Evolutionary conservation across 1,140 invertebrate genomes (phyloP), one percentile per base, ranked within the genome.

Genomic region (Dryas iulia): DNA sequence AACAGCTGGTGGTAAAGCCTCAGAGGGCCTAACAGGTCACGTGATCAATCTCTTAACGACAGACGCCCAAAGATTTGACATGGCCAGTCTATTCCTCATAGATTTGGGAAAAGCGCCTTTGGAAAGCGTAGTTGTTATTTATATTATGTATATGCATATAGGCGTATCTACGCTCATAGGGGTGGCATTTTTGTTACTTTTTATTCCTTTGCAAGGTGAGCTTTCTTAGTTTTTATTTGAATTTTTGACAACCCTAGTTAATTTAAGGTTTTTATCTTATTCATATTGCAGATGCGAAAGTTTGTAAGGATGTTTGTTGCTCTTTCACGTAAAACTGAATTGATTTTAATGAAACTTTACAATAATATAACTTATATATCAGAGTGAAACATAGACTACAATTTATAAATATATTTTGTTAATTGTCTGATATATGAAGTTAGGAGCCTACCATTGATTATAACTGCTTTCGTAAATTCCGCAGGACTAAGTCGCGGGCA

Each of bases 21-120:
- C 94, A 0, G 94, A 96, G 83, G 97, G 96, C 0, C 95, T 97
- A 0, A 93, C 95, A 3, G 97, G 97, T 0, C 96, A 97, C 82
- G 96, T 97, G 59, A 95, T 98, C 0, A 98, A 98, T 86, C 92
- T 98, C 0, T 85, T 98, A 60, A 97, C 97, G 1, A 98, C 98
- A 68, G 97, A 98, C 79, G 94, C 96, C 7, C 95, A 94, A 24
- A 86, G 95, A 24, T 96, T 96, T 72, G 95, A 96, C 82, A 90
- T 94, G 57, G 94, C 94, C 0, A 90, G 94, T 0, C 90, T 95
- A 63, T 94, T 95, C 79, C 72, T 96, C 5, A 94, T 95, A 76
- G 95, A 95, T 68, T 79, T 96, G 0, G 94, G 95, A 91, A 92
- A 95, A 26, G 96, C 95, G 0, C 97, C 97, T 0, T 77, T 97